These are phyloP conservation scores for Jordanella pulchra DNA, from an alignment of 2,797 vertebrate genomes.

Conservation along the genomic window DNA sequence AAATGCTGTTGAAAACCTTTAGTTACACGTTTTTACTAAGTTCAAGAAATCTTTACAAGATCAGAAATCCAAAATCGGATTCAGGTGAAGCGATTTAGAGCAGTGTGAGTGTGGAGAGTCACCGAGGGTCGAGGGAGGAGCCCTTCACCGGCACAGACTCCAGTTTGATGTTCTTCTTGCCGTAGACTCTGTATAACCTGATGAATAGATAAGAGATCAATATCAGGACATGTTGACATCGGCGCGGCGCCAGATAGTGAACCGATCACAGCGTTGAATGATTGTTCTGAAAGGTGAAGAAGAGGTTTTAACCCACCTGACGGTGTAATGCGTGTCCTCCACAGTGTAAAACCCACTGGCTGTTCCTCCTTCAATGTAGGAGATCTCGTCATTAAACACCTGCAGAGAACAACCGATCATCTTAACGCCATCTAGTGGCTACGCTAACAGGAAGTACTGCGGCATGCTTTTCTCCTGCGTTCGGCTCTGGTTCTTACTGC, in stretches of 20 bases:
- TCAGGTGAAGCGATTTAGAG: background rate
- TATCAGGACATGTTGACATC: background rate
- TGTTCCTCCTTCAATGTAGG: conserved; percentile 96
- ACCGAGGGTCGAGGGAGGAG: conserved; percentile 92
- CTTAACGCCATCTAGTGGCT: background rate
- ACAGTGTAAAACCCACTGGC: conserved; percentile 96
- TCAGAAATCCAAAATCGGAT: background rate
- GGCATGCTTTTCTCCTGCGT: no score
- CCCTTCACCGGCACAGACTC: conserved; percentile 90
- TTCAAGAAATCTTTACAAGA: no score
- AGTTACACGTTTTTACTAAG: no score
- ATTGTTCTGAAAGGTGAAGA: background rate
- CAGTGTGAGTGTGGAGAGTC: conserved; percentile 35
- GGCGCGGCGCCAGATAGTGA: no score
- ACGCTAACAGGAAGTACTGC: background rate
- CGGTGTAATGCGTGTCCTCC: conserved; percentile 87
- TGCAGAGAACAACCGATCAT: conserved; percentile 45
- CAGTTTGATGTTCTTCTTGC: conserved; percentile 93
- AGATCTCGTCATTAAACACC: conserved; percentile 94
- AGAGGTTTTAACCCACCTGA: conserved; percentile 75
- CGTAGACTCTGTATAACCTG: conserved; percentile 93
- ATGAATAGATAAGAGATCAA: conserved; percentile 6
- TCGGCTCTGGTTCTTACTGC: conserved; percentile 73
- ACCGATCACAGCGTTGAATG: no score
- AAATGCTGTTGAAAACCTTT: no score